Conservation (phyloP, 1,140 invertebrate species). For the Drosophila miranda region DNA sequence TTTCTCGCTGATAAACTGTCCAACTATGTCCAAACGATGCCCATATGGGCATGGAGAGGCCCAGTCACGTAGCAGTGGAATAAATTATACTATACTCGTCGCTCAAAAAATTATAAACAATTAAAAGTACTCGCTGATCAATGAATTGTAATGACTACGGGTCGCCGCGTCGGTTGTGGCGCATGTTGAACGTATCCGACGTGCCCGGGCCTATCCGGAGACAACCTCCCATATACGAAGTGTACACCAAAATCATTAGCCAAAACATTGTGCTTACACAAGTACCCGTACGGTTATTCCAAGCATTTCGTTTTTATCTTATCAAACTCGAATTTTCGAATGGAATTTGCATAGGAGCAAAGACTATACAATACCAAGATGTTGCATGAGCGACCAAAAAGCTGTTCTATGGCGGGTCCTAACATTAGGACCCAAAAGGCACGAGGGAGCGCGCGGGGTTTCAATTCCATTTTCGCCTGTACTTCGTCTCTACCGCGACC, state of each 20-base stretch:
- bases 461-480: too few relatives aligned
- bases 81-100: conserved; percentile 30
- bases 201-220: conserved; percentile 35
- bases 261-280: conserved; percentile 17
- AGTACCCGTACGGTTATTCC: background rate
- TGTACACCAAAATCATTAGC: conserved; percentile 19
- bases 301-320: conserved; percentile 18
- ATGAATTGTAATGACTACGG: conserved; percentile 50
- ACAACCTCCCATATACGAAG: background rate
- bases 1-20: conserved; percentile 18
- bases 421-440: too few relatives aligned
- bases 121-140: conserved; percentile 44
- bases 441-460: too few relatives aligned
- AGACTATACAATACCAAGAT: too few relatives aligned
- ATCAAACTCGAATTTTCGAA: conserved; percentile 12
- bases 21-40: conserved; percentile 18
- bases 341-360: conserved; percentile 44
- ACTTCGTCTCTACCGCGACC: too few relatives aligned
- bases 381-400: too few relatives aligned
- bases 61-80: conserved; percentile 37
- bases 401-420: too few relatives aligned
- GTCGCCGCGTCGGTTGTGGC: background rate
- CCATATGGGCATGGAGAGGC: conserved; percentile 31
- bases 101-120: conserved; percentile 51
- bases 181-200: conserved; percentile 52